Conservation (phyloP, 2,888 invertebrate species). For the Acrobasis consociella region DNA sequence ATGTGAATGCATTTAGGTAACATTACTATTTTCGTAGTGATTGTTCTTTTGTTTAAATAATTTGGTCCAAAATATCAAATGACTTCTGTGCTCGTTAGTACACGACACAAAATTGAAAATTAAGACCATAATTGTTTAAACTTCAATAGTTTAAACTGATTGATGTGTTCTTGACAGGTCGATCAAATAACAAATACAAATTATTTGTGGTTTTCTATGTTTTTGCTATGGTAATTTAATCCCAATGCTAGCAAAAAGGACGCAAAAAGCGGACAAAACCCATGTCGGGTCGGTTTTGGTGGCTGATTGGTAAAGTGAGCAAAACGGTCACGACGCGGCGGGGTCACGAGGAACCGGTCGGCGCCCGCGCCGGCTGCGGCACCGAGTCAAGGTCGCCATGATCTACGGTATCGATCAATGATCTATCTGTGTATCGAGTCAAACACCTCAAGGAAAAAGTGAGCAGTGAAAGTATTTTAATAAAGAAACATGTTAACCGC, state of each 20-base stretch:
- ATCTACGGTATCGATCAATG: constrained; percentile 62
- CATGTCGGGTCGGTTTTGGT: not conserved
- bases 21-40: not conserved
- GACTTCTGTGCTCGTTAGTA: not conserved
- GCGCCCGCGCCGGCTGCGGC: constrained; percentile 47
- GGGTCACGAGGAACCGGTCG: constrained; percentile 53
- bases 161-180: not conserved
- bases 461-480: constrained; percentile 18
- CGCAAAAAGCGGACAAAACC: constrained; percentile 1
- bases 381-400: constrained; percentile 67
- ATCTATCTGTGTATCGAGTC: constrained; percentile 44
- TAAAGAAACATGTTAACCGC: not conserved
- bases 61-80: not conserved
- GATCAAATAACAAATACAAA: constrained; percentile 2
- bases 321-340: constrained; percentile 44
- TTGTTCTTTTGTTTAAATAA: not conserved
- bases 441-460: constrained; percentile 23
- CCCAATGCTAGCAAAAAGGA: not conserved
- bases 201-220: not conserved
- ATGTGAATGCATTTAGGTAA: not conserved
- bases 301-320: constrained; percentile 38
- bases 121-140: not conserved
- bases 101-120: not conserved
- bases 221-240: not conserved
- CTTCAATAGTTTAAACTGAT: not conserved